Conservation (phyloP, 2,888 invertebrate genomes). For the Tridacna crocea region DNA sequence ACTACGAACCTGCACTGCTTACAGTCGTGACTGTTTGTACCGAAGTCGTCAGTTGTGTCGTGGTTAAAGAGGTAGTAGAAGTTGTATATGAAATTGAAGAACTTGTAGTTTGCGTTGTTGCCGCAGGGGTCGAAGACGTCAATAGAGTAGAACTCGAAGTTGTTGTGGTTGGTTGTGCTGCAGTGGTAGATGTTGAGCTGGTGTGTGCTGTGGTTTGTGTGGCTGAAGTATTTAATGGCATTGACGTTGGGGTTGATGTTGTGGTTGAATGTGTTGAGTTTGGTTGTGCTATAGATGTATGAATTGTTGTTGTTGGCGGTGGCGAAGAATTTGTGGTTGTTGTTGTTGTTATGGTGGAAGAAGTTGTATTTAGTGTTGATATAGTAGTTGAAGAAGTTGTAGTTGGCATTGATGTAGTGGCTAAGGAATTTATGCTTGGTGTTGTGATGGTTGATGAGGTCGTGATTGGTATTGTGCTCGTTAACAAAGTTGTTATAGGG, state of each 20-base stretch:
- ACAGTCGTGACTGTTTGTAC: no score
- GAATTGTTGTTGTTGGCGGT: not conserved
- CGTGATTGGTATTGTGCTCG: not conserved
- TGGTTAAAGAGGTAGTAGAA: not conserved
- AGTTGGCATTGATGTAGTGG: not conserved
- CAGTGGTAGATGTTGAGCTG: not conserved
- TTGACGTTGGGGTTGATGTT: not conserved
- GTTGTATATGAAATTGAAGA: not conserved
- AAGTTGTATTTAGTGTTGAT: not conserved
- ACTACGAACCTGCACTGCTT: no score
- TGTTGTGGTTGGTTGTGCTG: not conserved
- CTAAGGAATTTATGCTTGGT: not conserved
- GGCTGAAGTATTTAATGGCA: not conserved
- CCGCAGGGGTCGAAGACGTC: not conserved
- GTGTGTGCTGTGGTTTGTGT: not conserved
- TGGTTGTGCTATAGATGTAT: not conserved
- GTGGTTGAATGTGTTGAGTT: not conserved
- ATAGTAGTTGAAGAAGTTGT: not conserved
- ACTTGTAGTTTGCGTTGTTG: not conserved
- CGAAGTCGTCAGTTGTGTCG: no score
- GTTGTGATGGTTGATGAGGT: not conserved
- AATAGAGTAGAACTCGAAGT: not conserved
- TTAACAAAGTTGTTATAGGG: not conserved
- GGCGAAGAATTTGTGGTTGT: not conserved
- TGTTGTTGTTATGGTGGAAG: not conserved